A percentile compares a stretch with the other conserved stretches of the same genome.
Conservation (phyloP, 2,888 invertebrate species). For the Platycheirus rosarum region DNA sequence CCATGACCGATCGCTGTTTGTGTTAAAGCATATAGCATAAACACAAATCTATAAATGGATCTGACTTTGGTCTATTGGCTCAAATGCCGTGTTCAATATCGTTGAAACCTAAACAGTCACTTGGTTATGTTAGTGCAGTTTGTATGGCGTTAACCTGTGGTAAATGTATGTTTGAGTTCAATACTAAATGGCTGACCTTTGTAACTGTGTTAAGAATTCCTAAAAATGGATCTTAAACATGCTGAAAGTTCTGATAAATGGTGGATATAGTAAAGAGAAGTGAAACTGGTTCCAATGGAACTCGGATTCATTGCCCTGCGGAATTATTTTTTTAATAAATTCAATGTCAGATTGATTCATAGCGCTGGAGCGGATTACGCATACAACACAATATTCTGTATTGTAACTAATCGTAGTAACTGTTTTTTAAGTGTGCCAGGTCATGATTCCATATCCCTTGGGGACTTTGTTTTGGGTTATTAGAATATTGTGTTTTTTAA, state of each 20-base stretch:
- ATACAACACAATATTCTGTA: too few species aligned
- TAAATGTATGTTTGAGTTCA: constrained; percentile 42
- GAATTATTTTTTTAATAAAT: too few species aligned
- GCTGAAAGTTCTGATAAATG: neutral
- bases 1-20: constrained; percentile 30
- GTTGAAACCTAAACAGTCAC: constrained; percentile 1
- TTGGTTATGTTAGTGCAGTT: neutral
- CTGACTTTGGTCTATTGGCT: constrained; percentile 56
- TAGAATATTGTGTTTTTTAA: too few species aligned
- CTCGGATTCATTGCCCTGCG: neutral
- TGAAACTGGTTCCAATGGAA: neutral
- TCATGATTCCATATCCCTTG: too few species aligned
- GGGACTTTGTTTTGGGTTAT: too few species aligned
- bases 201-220: neutral
- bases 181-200: constrained; percentile 26
- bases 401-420: too few species aligned
- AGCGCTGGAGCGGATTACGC: too few species aligned
- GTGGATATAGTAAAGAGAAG: neutral
- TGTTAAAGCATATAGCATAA: neutral
- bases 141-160: neutral
- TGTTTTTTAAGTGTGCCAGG: too few species aligned
- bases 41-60: constrained; percentile 3
- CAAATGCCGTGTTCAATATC: constrained; percentile 39
- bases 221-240: neutral
- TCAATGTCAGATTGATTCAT: too few species aligned